Conservation (phyloP, 2,888 invertebrate species). For the Drosophila ustulata region DNA sequence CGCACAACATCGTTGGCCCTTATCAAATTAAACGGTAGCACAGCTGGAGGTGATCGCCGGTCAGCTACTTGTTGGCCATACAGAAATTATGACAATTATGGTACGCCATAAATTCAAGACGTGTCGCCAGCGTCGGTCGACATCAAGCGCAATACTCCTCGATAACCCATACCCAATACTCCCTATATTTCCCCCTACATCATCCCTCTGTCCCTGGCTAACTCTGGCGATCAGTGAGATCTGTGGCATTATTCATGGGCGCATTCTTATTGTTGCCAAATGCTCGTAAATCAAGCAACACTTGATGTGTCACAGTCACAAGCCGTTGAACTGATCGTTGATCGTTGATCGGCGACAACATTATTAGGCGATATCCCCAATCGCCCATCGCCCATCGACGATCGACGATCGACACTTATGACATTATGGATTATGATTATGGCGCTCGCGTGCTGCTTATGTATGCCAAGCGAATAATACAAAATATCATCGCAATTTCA, state of each 20-base stretch:
- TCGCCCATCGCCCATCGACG: slow-evolving; percentile 62
- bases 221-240: slow-evolving; percentile 32
- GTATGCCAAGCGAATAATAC: slow-evolving; percentile 70
- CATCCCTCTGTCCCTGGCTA: background rate
- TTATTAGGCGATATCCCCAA: slow-evolving; percentile 75
- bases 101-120: slow-evolving; percentile 73
- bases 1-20: slow-evolving; percentile 55
- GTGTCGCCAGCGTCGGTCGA: slow-evolving; percentile 60
- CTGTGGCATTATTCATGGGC: slow-evolving; percentile 68
- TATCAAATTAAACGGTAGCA: slow-evolving; percentile 80
- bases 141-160: slow-evolving; percentile 60
- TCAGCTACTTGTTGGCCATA: slow-evolving; percentile 71
- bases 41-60: slow-evolving; percentile 69
- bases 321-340: slow-evolving; percentile 74
- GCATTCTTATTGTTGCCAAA: slow-evolving; percentile 63
- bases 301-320: slow-evolving; percentile 75
- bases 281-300: slow-evolving; percentile 68
- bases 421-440: slow-evolving; percentile 76
- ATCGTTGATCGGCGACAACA: slow-evolving; percentile 65
- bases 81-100: slow-evolving; percentile 83
- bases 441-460: slow-evolving; percentile 79
- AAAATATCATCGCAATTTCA: slow-evolving; percentile 47
- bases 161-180: background rate
- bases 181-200: slow-evolving; percentile 1
- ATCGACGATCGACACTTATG: slow-evolving; percentile 75